Evolutionary conservation across 2,888 invertebrate species (phyloP).

Genomic region (Listrodromus nycthemerus): DNA sequence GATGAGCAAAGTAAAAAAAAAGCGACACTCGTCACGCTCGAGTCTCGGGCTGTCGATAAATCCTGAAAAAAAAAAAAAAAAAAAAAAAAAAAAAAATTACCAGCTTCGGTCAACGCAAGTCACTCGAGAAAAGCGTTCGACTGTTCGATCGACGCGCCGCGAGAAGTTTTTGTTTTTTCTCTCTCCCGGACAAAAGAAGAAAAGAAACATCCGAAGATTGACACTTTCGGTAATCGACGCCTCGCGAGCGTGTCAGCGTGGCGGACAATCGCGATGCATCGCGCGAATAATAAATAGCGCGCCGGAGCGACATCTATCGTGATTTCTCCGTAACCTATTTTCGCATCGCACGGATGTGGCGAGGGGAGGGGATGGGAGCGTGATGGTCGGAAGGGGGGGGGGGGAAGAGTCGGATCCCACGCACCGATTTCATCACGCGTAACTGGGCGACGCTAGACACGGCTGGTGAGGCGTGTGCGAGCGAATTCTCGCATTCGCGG

Average conservation of each 20-base stretch:
- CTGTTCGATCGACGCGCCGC: neutral
- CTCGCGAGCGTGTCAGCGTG: neutral
- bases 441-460: conserved; percentile 4
- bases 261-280: conserved; percentile 15
- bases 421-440: conserved; percentile 68
- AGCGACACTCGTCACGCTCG: too few relatives aligned
- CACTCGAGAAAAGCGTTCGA: neutral
- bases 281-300: conserved; percentile 25
- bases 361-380: too few relatives aligned
- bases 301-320: conserved; percentile 23
- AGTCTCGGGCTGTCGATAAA: too few relatives aligned
- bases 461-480: conserved; percentile 40
- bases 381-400: neutral
- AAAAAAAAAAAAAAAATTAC: too few relatives aligned
- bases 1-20: too few relatives aligned
- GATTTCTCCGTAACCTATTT: conserved; percentile 60
- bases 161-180: too few relatives aligned
- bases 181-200: neutral
- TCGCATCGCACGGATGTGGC: conserved; percentile 54
- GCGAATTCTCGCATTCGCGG: conserved; percentile 47
- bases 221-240: conserved; percentile 5
- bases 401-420: conserved; percentile 58
- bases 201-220: neutral
- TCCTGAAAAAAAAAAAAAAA: too few relatives aligned
- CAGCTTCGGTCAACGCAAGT: too few relatives aligned